Evolutionary conservation across 1,140 invertebrate genomes (phyloP).

Genomic region (Zaprionus tsacasi): DNA sequence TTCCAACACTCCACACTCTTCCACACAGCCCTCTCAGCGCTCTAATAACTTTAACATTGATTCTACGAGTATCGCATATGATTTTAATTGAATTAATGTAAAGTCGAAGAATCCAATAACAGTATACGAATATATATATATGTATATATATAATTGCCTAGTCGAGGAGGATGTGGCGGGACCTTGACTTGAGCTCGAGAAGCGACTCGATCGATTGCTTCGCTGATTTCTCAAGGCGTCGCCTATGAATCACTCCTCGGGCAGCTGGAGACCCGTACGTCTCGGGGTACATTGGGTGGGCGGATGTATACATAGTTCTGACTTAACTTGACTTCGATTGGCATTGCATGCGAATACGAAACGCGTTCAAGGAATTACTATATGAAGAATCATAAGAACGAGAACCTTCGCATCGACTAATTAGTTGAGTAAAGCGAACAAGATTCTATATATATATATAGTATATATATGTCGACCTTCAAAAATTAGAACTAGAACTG

Average conservation of each 20-base stretch:
- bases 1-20: constrained; percentile 25
- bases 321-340: constrained; percentile 38
- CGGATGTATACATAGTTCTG: constrained; percentile 33
- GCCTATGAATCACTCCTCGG: constrained; percentile 37
- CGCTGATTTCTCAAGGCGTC: constrained; percentile 56
- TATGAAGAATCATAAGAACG: neutral
- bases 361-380: constrained; percentile 41
- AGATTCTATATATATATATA: constrained; percentile 33
- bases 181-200: constrained; percentile 52
- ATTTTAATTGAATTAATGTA: constrained; percentile 61
- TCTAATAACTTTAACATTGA: constrained; percentile 80
- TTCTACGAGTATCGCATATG: constrained; percentile 41
- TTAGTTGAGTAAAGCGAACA: constrained; percentile 35
- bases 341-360: constrained; percentile 52
- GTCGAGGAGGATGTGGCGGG: constrained; percentile 17
- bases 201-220: constrained; percentile 55
- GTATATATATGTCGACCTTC: constrained; percentile 7
- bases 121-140: constrained; percentile 10
- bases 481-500: neutral
- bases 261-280: constrained; percentile 31
- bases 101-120: constrained; percentile 32
- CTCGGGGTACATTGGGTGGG: constrained; percentile 16
- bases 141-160: constrained; percentile 3
- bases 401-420: constrained; percentile 39
- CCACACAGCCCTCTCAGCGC: constrained; percentile 56